phyloP scores from a whole-genome alignment of 2,888 invertebrate species.

The Acrobasis repandana region DNA sequence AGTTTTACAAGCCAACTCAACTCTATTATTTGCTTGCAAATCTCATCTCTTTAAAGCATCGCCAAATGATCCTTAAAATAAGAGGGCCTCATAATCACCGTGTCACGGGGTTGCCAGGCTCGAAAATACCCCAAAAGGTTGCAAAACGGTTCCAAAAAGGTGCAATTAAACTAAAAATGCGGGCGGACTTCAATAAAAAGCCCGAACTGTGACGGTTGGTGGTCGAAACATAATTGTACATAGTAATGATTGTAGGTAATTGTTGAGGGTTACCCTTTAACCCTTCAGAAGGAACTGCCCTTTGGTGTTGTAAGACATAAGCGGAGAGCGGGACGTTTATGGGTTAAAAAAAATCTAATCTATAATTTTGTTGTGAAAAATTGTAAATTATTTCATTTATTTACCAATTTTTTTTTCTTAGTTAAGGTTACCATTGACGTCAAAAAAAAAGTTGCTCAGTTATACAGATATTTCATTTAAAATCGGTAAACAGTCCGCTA shows the following conservation, averaged over 20 bases:
- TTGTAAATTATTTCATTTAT: no score
- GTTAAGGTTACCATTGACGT: no score
- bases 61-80: slow-evolving; percentile 43
- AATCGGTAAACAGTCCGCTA: no score
- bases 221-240: slow-evolving; percentile 76
- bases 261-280: slow-evolving; percentile 69
- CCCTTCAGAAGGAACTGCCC: slow-evolving; percentile 67
- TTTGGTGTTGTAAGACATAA: slow-evolving; percentile 37
- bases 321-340: slow-evolving; percentile 33
- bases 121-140: slow-evolving; percentile 35
- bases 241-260: slow-evolving; percentile 81
- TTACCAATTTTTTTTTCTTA: no score
- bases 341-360: background rate
- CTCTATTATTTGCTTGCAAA: slow-evolving; percentile 14
- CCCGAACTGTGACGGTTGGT: slow-evolving; percentile 68
- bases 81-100: slow-evolving; percentile 38
- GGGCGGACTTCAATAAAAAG: slow-evolving; percentile 71
- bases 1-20: background rate
- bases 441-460: no score
- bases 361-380: no score
- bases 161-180: slow-evolving; percentile 79
- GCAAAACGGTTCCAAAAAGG: slow-evolving; percentile 52
- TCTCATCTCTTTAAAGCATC: slow-evolving; percentile 37
- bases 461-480: no score
- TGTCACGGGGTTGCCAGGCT: slow-evolving; percentile 53